Evolutionary conservation across 2,113 vertebrate species (phyloP), one percentile per base, ranked within the genome.

Genomic region (Chaetodon trifascialis): DNA sequence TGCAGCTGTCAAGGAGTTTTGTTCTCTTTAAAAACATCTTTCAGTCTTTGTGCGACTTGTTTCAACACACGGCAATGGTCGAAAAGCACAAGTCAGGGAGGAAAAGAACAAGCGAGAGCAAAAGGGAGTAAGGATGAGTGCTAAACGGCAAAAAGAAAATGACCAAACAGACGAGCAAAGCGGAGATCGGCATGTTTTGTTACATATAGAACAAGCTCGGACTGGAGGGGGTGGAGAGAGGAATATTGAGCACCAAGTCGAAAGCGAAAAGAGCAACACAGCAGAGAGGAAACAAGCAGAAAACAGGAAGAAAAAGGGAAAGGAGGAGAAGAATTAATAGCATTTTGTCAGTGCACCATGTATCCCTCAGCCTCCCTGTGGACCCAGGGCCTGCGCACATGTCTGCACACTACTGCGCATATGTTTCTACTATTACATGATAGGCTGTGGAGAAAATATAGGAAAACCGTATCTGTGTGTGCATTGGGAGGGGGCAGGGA

Each of bases 351-450:
- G 86, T 42, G 91, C 94, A 94, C 94, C 94, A 83, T 92, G 90
- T 92, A 89, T 94, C 88, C 94, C 93, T 92, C 91, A 92, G 46
- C 92, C 93, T 95, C 94, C 94, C 94, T 92, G 90, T 80, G 94
- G 94, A 95, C 94, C 94, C 89, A 85, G 79, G 83, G 85, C 87
- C 80, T 67, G 81, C 44, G 82, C 91, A 91, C 91, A 94, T 91
- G 93, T 91, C 93, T 83, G 93, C 74, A 42, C 90, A 86, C 79
- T 63, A 91, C 56, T 74, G 86, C 78, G 88, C 93, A 93, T 93
- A 94, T 94, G 93, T 94, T 95, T 94, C 92, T 93, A 86, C 93
- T 92, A 91, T 92, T 93, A 93, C 93, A 92, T 72, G 93, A 94
- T 92, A 92, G 92, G 92, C 93, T 93, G 87, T 54, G 86, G 72